Percentiles rank a stretch among this genome's conserved stretches.
These are phyloP conservation scores for Cololabis saira DNA, from an alignment of 2,113 vertebrate genomes.

Conservation along the genomic window DNA sequence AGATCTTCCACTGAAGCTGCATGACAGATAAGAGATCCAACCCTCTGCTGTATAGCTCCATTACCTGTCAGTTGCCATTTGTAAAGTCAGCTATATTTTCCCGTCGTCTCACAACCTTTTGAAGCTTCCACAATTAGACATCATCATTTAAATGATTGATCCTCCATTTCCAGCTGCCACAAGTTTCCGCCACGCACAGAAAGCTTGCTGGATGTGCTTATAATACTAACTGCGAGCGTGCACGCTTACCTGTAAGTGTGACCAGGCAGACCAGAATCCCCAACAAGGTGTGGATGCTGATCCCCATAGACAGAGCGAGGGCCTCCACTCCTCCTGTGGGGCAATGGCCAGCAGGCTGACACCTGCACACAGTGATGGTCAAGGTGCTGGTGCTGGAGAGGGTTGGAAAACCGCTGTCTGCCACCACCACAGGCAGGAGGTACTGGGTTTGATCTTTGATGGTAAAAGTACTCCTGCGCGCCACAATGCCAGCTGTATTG, in stretches of 20 bases:
- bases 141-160: neutral
- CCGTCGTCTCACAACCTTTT: too few relatives aligned
- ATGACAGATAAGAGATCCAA: too few relatives aligned
- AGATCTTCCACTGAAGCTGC: too few relatives aligned
- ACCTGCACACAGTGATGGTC: constrained; percentile 88
- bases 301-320: constrained; percentile 80
- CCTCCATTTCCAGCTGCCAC: neutral
- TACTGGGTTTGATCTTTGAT: constrained; percentile 83
- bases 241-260: constrained; percentile 85
- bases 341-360: constrained; percentile 77
- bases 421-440: constrained; percentile 86
- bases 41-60: too few relatives aligned
- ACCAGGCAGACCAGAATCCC: constrained; percentile 82
- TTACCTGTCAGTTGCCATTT: too few relatives aligned
- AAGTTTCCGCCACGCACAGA: neutral
- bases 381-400: constrained; percentile 91
- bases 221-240: neutral
- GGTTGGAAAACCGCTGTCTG: constrained; percentile 87
- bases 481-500: constrained; percentile 90
- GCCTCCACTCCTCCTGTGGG: constrained; percentile 80
- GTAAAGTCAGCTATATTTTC: too few relatives aligned
- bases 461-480: constrained; percentile 84
- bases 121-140: neutral
- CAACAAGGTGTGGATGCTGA: constrained; percentile 84
- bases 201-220: neutral